Base-by-base conservation (phyloP, 2,888 invertebrate species). In the Plusia festucae region DNA sequence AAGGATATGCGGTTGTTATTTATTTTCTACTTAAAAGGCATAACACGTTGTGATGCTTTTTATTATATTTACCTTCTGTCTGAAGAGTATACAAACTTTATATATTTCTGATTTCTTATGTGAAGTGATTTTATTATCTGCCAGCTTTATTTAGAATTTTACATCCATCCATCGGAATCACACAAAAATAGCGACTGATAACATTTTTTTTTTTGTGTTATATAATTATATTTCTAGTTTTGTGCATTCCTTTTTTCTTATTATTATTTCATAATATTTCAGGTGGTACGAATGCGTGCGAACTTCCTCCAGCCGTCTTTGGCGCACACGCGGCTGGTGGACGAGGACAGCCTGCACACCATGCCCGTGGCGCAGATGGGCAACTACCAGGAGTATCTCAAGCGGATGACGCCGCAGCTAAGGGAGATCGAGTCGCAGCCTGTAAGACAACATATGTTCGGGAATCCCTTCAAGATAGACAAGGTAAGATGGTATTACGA, bases 391-490 rank as follows among this genome's bases (percentile, higher is more conserved):
- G 99, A 99, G 91, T 99, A 99, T 90, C 95, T 99, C 70, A 99
- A 99, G 94, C 97, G 98, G 63, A 97, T 98, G 96, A 98, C 98
- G 61, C 98, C 98, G 53, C 98, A 98, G 60, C 95, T 99, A 65
- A 95, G 99, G 16, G 99, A 99, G 95, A 97, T 99, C 55, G 99
- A 99, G 93, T 98, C 98, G 44, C 97, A 98, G 32, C 99, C 99
- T 5, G 98, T 99, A 53, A 95, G 99, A 15, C 98, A 99, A 83
- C 99, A 99, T 87, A 99, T 99, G 98, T 99, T 99, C 90, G 99
- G 99, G 63, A 99, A 99, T 95, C 99, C 99, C 0, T 99, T 99
- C 94, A 99, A 99, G 94, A 98, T 99, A 86, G 99, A 99, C 90
- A 99, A 99, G 95, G 97, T 98, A 81, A 87, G 90, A 7, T 9